A percentile compares a stretch with the other conserved stretches of the same genome.
phyloP scores from a whole-genome alignment of 2,113 vertebrate genomes.

The Caranx ignobilis region DNA sequence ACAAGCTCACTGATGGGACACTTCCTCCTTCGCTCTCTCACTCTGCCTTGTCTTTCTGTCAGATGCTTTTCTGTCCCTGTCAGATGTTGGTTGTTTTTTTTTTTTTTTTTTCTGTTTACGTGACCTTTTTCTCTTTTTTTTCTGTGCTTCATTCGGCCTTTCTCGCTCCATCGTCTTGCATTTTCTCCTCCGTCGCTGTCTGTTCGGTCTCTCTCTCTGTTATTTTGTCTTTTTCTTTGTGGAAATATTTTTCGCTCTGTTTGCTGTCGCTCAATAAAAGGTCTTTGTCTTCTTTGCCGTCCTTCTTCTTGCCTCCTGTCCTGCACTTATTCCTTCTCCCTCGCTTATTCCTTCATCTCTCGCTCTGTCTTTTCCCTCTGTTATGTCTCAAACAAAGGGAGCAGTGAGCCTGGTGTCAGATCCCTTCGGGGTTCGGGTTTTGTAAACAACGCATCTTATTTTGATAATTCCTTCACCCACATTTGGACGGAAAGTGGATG shows the following conservation, averaged over 20 bases:
- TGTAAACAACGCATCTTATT: slow-evolving; percentile 35
- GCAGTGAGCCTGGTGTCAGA: slow-evolving; percentile 39
- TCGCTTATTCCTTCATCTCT: background rate
- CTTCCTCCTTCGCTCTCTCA: slow-evolving; percentile 60
- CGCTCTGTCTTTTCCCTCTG: slow-evolving; percentile 2
- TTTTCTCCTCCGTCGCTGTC: background rate
- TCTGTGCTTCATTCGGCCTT: background rate
- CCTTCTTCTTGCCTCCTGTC: slow-evolving; percentile 1
- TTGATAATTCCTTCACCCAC: background rate
- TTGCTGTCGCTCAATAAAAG: background rate
- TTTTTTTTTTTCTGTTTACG: slow-evolving; percentile 7
- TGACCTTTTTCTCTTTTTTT: background rate
- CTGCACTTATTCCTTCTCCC: slow-evolving; percentile 3
- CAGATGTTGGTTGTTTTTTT: slow-evolving; percentile 19
- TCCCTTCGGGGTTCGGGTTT: background rate
- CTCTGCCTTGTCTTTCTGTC: slow-evolving; percentile 33
- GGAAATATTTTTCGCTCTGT: background rate
- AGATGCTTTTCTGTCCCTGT: slow-evolving; percentile 14
- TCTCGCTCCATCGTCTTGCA: background rate
- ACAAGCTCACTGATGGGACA: slow-evolving; percentile 70
- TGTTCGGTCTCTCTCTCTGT: background rate
- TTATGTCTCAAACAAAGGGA: slow-evolving; percentile 49
- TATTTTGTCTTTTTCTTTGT: background rate
- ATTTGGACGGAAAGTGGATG: background rate
- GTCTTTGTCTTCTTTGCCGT: background rate